Evolutionary conservation across 2,797 vertebrate genomes (phyloP), one percentile per base, ranked within the genome.

Genomic region (Sebastes itinus): DNA sequence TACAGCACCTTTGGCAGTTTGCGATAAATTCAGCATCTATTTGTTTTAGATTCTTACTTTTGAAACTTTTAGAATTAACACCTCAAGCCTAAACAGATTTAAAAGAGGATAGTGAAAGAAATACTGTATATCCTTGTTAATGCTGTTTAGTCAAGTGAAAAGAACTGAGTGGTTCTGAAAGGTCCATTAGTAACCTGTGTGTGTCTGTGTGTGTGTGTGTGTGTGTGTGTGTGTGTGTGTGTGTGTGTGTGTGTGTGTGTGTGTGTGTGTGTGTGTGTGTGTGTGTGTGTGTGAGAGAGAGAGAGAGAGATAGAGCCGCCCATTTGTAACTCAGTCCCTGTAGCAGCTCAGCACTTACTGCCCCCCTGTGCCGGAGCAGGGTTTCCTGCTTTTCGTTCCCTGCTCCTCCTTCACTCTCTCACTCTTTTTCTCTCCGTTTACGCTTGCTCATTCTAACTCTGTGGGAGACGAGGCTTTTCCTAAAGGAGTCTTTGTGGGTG

Each of bases 401-500:
- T 76, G 20, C 55, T 46, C 72, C 69, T 86, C 27, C 72, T 73
- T 77, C 69, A 64, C 83, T 88, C 80, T 61, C 77, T 81, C 85
- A 23, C 82, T 77, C 77, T 77, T 30, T 86, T 68, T 88, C 72
- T 83, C 77, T 79, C 79, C 61, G 75, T 91, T 88, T 86, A 62
- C 33, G 14, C 86, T 79, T 5, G 11, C 78, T 87, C 83, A 83
- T 88, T 91, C 84, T 72, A 73, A 89, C 91, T 87, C 93, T 89
- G 89, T 92, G 93, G 90, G 92, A 92, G 93, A 91, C 70, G 76
- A 82, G 82, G 88, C 81, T 89, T 87, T 62, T 82, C 77, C 91
- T 88, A 92, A 95, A 95, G 83, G 89, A 77, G 82, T 92, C 94
- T 95, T 95, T 96, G 95, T 96, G 72, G 62, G 2, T 75, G 75